A percentile compares a stretch with the other conserved stretches of the same genome.
Evolutionary conservation across 2,113 vertebrate genomes (phyloP).

Genomic region (Nannobrachium achirus): DNA sequence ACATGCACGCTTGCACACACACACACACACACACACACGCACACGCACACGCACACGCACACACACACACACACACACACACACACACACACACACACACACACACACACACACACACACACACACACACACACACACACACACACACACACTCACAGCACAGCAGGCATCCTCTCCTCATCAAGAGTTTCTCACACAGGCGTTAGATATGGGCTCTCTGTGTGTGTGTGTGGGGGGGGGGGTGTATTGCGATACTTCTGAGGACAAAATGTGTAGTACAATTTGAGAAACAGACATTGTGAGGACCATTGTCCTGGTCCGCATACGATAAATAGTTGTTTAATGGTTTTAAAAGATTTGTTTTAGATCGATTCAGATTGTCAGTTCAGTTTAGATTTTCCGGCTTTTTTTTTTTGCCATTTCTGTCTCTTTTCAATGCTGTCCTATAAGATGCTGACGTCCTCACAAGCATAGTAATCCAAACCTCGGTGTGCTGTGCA

Average conservation of each 20-base stretch:
- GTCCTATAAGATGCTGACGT: background rate
- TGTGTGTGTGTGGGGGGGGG: background rate
- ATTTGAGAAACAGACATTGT: too few species aligned
- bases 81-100: constrained; percentile 42
- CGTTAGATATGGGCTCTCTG: constrained; percentile 41
- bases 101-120: constrained; percentile 51
- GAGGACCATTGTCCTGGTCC: too few species aligned
- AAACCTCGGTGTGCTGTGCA: background rate
- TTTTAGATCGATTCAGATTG: too few species aligned
- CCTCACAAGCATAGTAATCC: too few species aligned
- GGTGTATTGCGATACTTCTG: background rate
- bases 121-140: constrained; percentile 50
- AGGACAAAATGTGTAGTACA: too few species aligned
- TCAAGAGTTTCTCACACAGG: constrained; percentile 47
- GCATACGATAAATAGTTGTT: too few species aligned
- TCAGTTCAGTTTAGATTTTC: too few species aligned
- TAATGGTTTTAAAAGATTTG: background rate
- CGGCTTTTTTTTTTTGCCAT: too few species aligned
- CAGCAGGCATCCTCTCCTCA: constrained; percentile 47
- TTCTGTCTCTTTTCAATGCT: background rate
- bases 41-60: constrained; percentile 15
- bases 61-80: constrained; percentile 37
- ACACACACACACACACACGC: constrained; percentile 18
- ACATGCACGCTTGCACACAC: background rate
- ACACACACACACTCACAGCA: constrained; percentile 18